Evolutionary conservation across 2,888 invertebrate species (phyloP).

Genomic region (Plagiodera versicolora): DNA sequence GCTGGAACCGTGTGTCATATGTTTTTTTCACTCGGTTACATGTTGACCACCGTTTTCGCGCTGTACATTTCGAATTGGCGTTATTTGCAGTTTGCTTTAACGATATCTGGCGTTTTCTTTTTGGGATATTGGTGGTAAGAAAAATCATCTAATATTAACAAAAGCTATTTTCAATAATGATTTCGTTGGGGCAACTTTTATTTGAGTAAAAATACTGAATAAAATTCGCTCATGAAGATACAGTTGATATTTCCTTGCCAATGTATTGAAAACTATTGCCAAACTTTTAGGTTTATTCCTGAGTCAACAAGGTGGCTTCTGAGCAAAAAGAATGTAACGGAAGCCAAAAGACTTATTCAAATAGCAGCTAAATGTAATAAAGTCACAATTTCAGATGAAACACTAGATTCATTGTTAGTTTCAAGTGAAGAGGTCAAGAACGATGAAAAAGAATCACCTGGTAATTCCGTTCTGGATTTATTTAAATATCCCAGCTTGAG

Average conservation of each 20-base stretch:
- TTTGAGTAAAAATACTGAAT: no score
- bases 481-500: constrained; percentile 67
- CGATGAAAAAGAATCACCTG: constrained; percentile 20
- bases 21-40: constrained; percentile 74
- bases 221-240: neutral
- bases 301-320: constrained; percentile 75
- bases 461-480: constrained; percentile 54
- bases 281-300: constrained; percentile 61
- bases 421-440: constrained; percentile 47
- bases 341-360: constrained; percentile 65
- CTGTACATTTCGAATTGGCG: constrained; percentile 71
- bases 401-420: constrained; percentile 58
- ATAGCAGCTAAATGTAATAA: constrained; percentile 69
- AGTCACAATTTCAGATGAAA: constrained; percentile 59
- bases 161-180: neutral
- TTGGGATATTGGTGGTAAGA: constrained; percentile 69
- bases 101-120: constrained; percentile 68
- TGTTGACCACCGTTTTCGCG: constrained; percentile 68
- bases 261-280: neutral
- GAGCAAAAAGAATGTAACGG: constrained; percentile 63
- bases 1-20: constrained; percentile 74
- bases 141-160: constrained; percentile 24
- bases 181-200: no score
- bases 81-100: constrained; percentile 68
- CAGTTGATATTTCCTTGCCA: neutral